These are phyloP conservation scores for Rostratula benghalensis DNA, from an alignment of 2,113 vertebrate species.

Conservation along the genomic window DNA sequence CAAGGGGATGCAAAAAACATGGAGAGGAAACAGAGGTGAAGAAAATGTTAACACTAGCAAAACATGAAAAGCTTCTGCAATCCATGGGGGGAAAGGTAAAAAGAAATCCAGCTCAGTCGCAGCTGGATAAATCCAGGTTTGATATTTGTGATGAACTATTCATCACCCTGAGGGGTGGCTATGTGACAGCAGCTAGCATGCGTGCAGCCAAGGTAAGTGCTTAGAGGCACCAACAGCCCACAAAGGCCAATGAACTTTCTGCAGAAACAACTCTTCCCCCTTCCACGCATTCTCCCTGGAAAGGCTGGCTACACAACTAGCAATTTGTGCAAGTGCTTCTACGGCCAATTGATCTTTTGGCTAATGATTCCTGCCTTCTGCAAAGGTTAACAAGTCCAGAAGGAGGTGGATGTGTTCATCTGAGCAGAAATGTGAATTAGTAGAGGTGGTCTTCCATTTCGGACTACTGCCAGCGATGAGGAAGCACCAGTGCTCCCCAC, in stretches of 20 bases:
- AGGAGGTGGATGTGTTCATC: background rate
- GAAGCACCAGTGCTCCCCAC: background rate
- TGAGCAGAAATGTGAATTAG: background rate
- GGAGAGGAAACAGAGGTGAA: background rate
- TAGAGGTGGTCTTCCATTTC: background rate
- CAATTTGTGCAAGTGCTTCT: background rate
- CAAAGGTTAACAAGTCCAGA: background rate
- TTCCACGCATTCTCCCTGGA: background rate
- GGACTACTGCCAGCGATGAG: background rate
- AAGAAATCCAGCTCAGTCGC: background rate
- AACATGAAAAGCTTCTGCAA: background rate
- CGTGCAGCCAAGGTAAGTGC: background rate
- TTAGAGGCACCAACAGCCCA: background rate
- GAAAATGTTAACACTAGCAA: background rate
- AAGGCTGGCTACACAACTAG: background rate
- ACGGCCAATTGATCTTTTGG: rapidly evolving
- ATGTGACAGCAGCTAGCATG: background rate
- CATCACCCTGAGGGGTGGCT: background rate
- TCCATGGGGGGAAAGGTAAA: background rate
- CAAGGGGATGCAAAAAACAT: background rate
- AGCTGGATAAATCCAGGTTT: background rate
- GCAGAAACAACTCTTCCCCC: background rate
- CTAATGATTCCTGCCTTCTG: background rate
- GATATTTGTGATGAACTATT: background rate
- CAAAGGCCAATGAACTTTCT: background rate